Base-by-base conservation (phyloP, 1,140 invertebrate genomes). In the Himalopsyche phryganea region DNA sequence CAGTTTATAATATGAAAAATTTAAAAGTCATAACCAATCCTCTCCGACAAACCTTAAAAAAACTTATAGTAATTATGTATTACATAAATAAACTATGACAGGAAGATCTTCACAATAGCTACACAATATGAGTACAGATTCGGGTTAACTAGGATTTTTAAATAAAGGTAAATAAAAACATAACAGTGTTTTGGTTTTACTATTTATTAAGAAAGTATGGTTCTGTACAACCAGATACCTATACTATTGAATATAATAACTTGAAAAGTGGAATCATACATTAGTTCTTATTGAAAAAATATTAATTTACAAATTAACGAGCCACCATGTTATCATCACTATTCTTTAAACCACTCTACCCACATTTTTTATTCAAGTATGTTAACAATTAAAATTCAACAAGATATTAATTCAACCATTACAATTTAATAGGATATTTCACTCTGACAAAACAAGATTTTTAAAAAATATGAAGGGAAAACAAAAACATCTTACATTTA, bases 351-450 rank as follows among this genome's bases (percentile, higher is more conserved):
- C 45, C 50, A 51, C 58, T 48, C 60, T 38, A 59, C 46, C 51
- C 46, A 28, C 50, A 55, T 33, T 55, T 57, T 33, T 42, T 58
- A 63, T 51, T 38, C 56, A 58, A 63, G 40, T 48, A 50, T 59
- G 53, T 59, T 54, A 63, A 63, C 61, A 59, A 63, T 63, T 59
- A 58, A 63, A 53, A 63, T 54, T 63, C 61, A 63, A 63, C 61
- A 63, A 63, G 56, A 52, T 63, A 62, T 61, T 45, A 46, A 48
- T 54, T 55, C 50, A 58, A 58, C 54, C 55, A 58, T 57, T 57
- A 57, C 47, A 44, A 17, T 55, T 40, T 44, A 52, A 23, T 48
- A 48, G 17, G 42, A 45, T 45, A 45, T 20, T 45, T 45, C 23
- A 28, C 23, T 28, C 23, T 45, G 42, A 28, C 23, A 45, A 19